These are phyloP conservation scores for Crotalus tigris DNA, from an alignment of 2,113 vertebrate species.

Conservation along the genomic window DNA sequence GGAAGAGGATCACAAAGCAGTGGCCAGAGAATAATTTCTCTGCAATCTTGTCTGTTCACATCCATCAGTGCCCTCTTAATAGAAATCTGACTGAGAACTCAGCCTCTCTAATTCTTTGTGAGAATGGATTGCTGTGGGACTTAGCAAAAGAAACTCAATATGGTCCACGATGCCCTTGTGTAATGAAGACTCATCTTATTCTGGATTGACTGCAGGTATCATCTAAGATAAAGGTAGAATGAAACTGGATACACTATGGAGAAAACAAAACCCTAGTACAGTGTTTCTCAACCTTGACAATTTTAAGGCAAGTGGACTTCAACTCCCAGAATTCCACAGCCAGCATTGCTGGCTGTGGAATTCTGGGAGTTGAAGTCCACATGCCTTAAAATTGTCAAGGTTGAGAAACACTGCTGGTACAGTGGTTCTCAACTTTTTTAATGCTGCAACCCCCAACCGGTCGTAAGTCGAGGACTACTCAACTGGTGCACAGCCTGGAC, in stretches of 20 bases:
- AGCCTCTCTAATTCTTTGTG: neutral
- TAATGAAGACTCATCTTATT: neutral
- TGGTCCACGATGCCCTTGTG: neutral
- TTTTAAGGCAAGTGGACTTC: no score
- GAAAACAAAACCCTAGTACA: neutral
- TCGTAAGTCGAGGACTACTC: no score
- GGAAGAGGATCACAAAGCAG: neutral
- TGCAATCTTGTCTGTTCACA: neutral
- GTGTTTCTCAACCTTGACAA: no score
- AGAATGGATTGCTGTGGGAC: neutral
- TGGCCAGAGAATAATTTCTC: neutral
- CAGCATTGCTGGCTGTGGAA: no score
- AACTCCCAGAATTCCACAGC: no score
- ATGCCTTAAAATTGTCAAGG: no score
- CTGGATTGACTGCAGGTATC: neutral
- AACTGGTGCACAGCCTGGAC: no score
- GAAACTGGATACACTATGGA: neutral
- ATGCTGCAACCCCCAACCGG: no score
- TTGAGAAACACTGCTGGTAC: no score
- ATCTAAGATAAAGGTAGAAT: neutral
- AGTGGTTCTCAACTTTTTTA: no score
- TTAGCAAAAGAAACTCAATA: neutral
- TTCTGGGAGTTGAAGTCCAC: no score
- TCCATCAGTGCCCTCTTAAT: neutral
- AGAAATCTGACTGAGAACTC: neutral